phyloP scores from a whole-genome alignment of 2,797 vertebrate species.

The Melanotaenia parkinsoni region DNA sequence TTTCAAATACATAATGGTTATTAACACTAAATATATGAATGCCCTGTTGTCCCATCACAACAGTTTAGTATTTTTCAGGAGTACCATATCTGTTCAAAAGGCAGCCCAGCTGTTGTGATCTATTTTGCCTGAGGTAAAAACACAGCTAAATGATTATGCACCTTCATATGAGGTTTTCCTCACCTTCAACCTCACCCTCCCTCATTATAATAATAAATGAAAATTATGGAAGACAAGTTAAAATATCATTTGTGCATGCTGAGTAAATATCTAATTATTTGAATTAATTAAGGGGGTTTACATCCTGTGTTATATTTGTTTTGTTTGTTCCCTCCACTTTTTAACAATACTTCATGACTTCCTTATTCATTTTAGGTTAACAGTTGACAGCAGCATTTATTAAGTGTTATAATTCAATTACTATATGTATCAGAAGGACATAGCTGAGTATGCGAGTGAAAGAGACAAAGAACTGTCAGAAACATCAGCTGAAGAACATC shows the following conservation, averaged over 20 bases:
- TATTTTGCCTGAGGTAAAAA: too few species aligned
- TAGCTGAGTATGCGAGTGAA: not conserved
- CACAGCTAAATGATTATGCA: too few species aligned
- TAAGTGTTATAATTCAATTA: not conserved
- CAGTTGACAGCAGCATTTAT: conserved; percentile 13
- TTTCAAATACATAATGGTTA: not conserved
- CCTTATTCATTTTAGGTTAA: conserved; percentile 24
- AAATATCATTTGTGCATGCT: not conserved
- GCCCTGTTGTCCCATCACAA: not conserved
- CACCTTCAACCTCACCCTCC: too few species aligned
- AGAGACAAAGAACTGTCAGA: conserved; percentile 10
- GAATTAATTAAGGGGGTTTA: not conserved
- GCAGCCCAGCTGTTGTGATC: too few species aligned
- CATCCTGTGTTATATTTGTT: too few species aligned
- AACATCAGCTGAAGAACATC: conserved; percentile 60
- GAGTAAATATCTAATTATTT: not conserved
- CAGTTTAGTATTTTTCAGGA: not conserved
- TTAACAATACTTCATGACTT: conserved; percentile 23
- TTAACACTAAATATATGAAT: not conserved
- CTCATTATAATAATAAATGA: too few species aligned
- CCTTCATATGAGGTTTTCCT: too few species aligned
- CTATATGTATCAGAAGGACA: conserved; percentile 5
- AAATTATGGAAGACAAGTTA: too few species aligned
- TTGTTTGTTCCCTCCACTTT: conserved; percentile 1
- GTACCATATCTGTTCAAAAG: not conserved